A percentile compares a stretch with the other conserved stretches of the same genome.
These are phyloP conservation scores for Thamnophis sirtalis DNA, from an alignment of 2,113 vertebrate species.

Conservation along the genomic window DNA sequence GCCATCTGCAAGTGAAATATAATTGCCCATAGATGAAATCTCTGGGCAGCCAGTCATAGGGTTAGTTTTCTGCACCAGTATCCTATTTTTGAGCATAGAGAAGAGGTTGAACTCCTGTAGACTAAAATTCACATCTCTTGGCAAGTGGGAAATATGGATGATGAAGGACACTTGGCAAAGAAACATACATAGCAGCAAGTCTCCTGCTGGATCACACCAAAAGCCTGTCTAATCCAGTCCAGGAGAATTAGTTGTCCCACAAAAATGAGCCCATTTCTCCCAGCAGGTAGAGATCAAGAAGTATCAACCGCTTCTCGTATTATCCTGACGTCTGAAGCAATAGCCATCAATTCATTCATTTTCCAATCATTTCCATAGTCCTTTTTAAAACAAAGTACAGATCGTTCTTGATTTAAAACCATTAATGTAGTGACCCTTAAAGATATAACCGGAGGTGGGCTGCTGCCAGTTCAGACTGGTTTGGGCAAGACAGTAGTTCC, in stretches of 20 bases:
- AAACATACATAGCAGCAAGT: background rate
- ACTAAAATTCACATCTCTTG: background rate
- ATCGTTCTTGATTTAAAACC: background rate
- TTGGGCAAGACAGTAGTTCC: too few relatives aligned
- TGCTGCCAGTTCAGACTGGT: too few relatives aligned
- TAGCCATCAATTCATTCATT: background rate
- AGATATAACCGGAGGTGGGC: background rate
- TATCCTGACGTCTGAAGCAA: background rate
- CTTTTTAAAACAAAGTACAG: background rate
- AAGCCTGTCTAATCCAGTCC: background rate
- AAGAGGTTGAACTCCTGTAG: background rate
- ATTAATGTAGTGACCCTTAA: background rate
- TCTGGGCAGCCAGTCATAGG: background rate
- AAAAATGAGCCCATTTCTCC: background rate
- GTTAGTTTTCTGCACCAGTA: background rate
- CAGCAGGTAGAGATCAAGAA: background rate
- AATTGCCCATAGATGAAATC: background rate
- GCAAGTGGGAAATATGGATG: background rate
- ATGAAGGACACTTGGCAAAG: background rate
- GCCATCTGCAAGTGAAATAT: background rate
- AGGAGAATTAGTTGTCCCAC: background rate
- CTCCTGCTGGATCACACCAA: background rate
- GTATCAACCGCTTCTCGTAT: background rate
- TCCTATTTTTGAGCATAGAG: background rate
- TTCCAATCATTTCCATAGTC: background rate